Conservation (phyloP, 92 coral and sea anemone species). For the Parazoanthus darwini region DNA sequence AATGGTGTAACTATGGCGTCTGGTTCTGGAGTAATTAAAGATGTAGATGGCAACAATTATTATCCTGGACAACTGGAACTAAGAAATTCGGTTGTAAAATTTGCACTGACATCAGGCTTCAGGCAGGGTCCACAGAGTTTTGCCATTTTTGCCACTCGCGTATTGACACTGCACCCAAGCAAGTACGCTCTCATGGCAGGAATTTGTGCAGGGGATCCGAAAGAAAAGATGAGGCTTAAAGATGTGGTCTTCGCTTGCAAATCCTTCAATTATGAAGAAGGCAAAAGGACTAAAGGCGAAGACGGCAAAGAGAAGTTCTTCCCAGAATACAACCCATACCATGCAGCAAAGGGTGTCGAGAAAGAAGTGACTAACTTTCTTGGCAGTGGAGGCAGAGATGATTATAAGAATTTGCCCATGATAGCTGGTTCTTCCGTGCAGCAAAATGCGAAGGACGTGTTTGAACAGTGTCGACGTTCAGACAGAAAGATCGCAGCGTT, state of each 20-base stretch:
- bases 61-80: background rate
- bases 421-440: background rate
- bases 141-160: background rate
- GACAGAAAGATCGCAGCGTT: background rate
- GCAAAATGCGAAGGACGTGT: background rate
- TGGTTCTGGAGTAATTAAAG: no score
- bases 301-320: background rate
- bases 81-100: background rate
- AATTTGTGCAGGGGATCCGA: background rate
- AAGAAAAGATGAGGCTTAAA: background rate
- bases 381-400: background rate
- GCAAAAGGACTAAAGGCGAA: background rate
- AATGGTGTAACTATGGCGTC: background rate
- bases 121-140: background rate
- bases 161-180: background rate
- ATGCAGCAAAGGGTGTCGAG: background rate
- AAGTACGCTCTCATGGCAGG: background rate
- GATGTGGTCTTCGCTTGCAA: constrained; percentile 1
- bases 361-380: background rate
- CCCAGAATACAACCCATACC: background rate
- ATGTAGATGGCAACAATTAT: background rate
- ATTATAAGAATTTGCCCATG: background rate
- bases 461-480: background rate
- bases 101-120: background rate
- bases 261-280: background rate